These are phyloP conservation scores for Macrobrachium nipponense DNA, from an alignment of 1,140 invertebrate species.

Conservation along the genomic window DNA sequence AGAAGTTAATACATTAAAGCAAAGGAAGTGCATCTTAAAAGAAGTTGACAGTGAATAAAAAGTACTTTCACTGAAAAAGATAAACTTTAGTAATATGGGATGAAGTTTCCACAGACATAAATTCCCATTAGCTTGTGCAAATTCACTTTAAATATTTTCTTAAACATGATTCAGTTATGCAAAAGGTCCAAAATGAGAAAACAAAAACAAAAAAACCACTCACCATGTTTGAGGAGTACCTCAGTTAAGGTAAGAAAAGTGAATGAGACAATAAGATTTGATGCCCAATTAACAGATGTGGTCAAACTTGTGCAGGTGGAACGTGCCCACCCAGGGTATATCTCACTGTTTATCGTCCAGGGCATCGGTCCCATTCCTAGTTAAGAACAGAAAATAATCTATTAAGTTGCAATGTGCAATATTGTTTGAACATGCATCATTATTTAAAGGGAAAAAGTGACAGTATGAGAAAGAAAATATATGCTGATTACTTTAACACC, in stretches of 20 bases:
- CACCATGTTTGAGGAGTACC: constrained; percentile 66
- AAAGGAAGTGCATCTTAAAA: no score
- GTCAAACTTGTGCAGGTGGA: constrained; percentile 73
- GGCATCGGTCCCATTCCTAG: constrained; percentile 75
- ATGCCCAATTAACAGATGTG: constrained; percentile 75
- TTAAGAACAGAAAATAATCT: not conserved
- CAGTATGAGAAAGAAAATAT: no score
- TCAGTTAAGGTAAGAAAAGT: constrained; percentile 72
- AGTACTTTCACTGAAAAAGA: no score
- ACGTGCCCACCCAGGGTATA: constrained; percentile 76
- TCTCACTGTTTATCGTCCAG: constrained; percentile 78
- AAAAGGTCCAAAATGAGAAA: not conserved
- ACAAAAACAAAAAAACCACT: not conserved
- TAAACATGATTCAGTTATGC: not conserved
- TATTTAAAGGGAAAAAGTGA: not conserved
- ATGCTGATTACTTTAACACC: no score
- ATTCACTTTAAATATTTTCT: not conserved
- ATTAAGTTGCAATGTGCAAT: not conserved
- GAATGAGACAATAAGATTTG: constrained; percentile 75
- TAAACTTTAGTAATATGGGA: no score
- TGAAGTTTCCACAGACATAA: no score
- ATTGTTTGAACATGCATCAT: not conserved
- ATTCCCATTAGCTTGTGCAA: not conserved
- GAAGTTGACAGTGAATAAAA: no score
- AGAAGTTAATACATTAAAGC: no score